Evolutionary conservation across 2,797 vertebrate species (phyloP).

Genomic region (Myotis vivesi): DNA sequence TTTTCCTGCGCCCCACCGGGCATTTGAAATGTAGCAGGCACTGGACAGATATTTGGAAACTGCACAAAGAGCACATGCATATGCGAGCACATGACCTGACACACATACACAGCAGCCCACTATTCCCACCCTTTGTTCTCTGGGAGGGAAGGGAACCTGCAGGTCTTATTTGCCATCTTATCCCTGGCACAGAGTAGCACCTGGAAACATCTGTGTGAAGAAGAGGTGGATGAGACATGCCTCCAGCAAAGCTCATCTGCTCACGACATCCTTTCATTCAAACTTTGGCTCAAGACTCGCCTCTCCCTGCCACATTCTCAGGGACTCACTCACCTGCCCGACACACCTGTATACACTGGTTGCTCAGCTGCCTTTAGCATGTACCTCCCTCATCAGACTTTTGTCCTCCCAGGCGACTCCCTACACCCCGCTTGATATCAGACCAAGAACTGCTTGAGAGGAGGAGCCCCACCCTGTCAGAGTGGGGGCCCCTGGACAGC

Average conservation of each 20-base stretch:
- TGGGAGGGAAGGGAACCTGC: neutral
- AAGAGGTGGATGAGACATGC: neutral
- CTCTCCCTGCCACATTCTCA: neutral
- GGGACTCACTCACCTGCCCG: accelerated
- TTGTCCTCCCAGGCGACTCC: neutral
- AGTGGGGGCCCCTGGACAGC: neutral
- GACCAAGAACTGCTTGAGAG: neutral
- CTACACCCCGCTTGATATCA: neutral
- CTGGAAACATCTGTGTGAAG: neutral
- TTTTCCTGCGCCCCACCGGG: neutral
- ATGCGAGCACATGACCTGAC: no score
- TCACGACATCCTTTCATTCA: neutral
- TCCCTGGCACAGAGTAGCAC: neutral
- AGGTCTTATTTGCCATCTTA: neutral
- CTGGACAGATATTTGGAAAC: neutral
- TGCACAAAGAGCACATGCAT: neutral
- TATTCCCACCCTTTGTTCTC: neutral
- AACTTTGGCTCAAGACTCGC: neutral
- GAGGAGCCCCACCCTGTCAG: neutral
- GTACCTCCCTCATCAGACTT: neutral
- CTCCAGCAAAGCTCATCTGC: neutral
- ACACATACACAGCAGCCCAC: no score
- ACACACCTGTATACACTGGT: neutral
- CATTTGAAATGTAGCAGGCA: neutral
- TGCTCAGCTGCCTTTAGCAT: neutral